phyloP scores from a whole-genome alignment of 2,888 invertebrate genomes.

The Brachyptera putata region DNA sequence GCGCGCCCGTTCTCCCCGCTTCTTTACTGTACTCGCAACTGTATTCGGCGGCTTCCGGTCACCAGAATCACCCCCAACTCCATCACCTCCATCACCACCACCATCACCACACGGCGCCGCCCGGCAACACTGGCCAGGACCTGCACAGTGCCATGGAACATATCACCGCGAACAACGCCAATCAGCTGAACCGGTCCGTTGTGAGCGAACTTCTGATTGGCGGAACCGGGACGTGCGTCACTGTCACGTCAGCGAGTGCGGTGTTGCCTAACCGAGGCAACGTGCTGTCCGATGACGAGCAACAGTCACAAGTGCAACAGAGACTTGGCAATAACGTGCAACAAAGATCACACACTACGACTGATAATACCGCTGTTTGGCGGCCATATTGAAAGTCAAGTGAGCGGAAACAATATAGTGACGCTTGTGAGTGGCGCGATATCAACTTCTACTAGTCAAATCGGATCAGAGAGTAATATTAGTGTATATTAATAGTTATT shows the following conservation, averaged over 20 bases:
- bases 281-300: constrained; percentile 30
- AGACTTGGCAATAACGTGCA: constrained; percentile 22
- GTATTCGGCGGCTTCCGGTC: constrained; percentile 64
- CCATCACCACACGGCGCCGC: constrained; percentile 22
- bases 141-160: constrained; percentile 33
- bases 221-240: constrained; percentile 24
- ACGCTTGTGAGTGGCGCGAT: too few species aligned
- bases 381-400: constrained; percentile 29
- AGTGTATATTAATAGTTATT: too few species aligned
- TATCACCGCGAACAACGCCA: constrained; percentile 23
- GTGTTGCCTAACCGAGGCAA: constrained; percentile 17
- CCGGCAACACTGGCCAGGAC: constrained; percentile 18
- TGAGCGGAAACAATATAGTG: neutral
- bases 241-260: constrained; percentile 23
- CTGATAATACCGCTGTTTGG: constrained; percentile 31
- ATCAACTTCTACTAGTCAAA: too few species aligned
- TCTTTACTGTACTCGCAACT: constrained; percentile 79
- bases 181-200: constrained; percentile 14
- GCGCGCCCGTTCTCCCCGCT: constrained; percentile 66
- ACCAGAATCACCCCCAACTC: constrained; percentile 33
- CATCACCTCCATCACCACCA: constrained; percentile 32
- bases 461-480: too few species aligned
- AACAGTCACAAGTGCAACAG: constrained; percentile 26
- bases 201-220: constrained; percentile 29
- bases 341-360: constrained; percentile 26